Evolutionary conservation across 2,888 invertebrate genomes (phyloP).

Genomic region (Polia nebulosa): DNA sequence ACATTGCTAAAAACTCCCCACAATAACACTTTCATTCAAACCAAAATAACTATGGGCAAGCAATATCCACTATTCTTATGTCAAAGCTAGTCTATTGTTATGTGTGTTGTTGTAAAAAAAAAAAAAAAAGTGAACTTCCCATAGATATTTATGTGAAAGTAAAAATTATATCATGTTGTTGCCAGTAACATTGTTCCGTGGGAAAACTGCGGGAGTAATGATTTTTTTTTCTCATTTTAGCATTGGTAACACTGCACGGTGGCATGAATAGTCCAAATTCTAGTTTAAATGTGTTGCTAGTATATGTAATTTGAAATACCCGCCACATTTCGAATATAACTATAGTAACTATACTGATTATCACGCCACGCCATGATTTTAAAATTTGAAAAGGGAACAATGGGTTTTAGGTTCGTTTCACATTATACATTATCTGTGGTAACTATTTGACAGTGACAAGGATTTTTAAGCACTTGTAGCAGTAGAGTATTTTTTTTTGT

Average conservation of each 20-base stretch:
- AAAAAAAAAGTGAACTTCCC: slow-evolving; percentile 34
- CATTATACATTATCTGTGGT: neutral
- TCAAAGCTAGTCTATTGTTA: slow-evolving; percentile 45
- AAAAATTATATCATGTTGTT: slow-evolving; percentile 51
- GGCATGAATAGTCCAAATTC: slow-evolving; percentile 19
- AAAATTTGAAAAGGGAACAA: slow-evolving; percentile 1
- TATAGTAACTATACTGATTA: slow-evolving; percentile 1
- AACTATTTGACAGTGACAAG: too few species aligned
- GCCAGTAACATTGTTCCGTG: slow-evolving; percentile 47
- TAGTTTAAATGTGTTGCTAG: neutral
- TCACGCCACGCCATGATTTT: neutral
- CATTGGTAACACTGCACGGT: slow-evolving; percentile 30
- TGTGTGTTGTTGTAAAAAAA: too few species aligned
- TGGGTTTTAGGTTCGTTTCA: neutral
- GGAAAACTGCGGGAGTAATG: slow-evolving; percentile 37
- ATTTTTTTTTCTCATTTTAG: slow-evolving; percentile 29
- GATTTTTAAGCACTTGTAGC: too few species aligned
- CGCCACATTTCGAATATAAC: neutral
- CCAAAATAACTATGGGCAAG: too few species aligned
- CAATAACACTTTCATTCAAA: neutral
- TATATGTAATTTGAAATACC: neutral
- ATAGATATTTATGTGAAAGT: slow-evolving; percentile 56
- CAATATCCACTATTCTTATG: too few species aligned
- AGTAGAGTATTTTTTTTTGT: too few species aligned
- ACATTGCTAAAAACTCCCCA: neutral